Evolutionary conservation across 1,140 invertebrate species (phyloP).

Genomic region (Hyphantria cunea): DNA sequence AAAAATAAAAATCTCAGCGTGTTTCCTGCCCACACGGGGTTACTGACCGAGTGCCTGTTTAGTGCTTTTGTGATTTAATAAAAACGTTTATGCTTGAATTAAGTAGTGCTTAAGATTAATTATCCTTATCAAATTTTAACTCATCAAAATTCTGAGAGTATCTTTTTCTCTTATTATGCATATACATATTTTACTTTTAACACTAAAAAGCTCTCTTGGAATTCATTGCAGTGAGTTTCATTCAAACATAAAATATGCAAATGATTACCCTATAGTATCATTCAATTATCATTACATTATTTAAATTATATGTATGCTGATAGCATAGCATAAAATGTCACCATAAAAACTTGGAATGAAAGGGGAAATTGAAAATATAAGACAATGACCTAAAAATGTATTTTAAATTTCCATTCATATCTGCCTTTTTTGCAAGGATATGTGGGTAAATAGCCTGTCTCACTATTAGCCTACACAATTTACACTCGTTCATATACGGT

Average conservation of each 20-base stretch:
- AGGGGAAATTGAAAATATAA: too few relatives aligned
- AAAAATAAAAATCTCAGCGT: constrained; percentile 26
- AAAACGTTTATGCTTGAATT: constrained; percentile 17
- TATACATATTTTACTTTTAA: too few relatives aligned
- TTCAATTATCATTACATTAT: too few relatives aligned
- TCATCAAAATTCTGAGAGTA: constrained; percentile 2
- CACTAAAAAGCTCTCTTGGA: too few relatives aligned
- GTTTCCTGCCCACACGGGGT: constrained; percentile 25
- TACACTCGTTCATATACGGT: constrained; percentile 13
- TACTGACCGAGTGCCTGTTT: constrained; percentile 26
- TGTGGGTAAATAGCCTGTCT: background rate
- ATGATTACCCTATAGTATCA: too few relatives aligned
- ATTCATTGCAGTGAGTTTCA: too few relatives aligned
- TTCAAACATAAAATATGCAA: too few relatives aligned
- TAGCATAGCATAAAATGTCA: too few relatives aligned
- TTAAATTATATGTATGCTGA: too few relatives aligned
- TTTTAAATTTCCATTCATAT: too few relatives aligned
- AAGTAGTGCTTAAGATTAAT: constrained; percentile 27
- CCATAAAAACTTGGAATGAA: too few relatives aligned
- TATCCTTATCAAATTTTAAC: constrained; percentile 20
- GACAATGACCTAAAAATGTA: too few relatives aligned
- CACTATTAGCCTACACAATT: constrained; percentile 13
- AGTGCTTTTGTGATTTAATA: constrained; percentile 11
- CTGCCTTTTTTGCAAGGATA: constrained; percentile 6
- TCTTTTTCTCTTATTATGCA: background rate